Percentiles rank a stretch among this genome's conserved stretches.
phyloP scores from a whole-genome alignment of 35 echinoderm and acorn worm genomes.

The Anneissia japonica region DNA sequence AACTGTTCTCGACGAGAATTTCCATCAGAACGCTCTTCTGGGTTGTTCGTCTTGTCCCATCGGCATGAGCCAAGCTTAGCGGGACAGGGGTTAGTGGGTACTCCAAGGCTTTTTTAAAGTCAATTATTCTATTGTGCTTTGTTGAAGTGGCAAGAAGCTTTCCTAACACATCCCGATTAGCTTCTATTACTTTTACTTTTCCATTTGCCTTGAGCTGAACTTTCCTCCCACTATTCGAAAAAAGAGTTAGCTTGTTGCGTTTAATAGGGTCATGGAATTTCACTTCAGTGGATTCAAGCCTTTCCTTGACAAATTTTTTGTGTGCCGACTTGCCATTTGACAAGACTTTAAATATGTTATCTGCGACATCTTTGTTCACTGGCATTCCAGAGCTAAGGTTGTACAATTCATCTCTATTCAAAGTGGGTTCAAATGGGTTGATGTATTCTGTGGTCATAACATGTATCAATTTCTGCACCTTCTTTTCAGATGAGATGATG shows the following conservation, averaged over 20 bases:
- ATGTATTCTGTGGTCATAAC: too few relatives aligned
- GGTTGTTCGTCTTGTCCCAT: neutral
- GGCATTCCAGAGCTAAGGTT: neutral
- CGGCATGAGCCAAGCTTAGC: neutral
- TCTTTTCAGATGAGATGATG: too few relatives aligned
- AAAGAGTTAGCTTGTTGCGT: neutral
- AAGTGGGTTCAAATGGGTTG: neutral
- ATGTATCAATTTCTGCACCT: too few relatives aligned
- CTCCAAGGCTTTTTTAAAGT: neutral
- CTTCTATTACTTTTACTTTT: neutral
- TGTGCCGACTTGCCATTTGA: too few relatives aligned
- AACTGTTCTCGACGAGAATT: too few relatives aligned
- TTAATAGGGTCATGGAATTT: conserved; percentile 1
- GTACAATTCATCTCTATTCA: neutral
- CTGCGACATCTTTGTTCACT: neutral
- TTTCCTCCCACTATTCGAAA: neutral
- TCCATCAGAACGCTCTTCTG: neutral
- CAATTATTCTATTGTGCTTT: neutral
- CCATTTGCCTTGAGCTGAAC: neutral
- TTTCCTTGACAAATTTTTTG: neutral
- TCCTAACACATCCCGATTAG: neutral
- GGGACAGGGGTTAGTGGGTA: neutral
- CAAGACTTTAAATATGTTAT: neutral
- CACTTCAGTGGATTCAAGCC: neutral
- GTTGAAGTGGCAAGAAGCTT: conserved; percentile 9